Conservation (phyloP, 1,140 invertebrate species). For the Heliconius himera region DNA sequence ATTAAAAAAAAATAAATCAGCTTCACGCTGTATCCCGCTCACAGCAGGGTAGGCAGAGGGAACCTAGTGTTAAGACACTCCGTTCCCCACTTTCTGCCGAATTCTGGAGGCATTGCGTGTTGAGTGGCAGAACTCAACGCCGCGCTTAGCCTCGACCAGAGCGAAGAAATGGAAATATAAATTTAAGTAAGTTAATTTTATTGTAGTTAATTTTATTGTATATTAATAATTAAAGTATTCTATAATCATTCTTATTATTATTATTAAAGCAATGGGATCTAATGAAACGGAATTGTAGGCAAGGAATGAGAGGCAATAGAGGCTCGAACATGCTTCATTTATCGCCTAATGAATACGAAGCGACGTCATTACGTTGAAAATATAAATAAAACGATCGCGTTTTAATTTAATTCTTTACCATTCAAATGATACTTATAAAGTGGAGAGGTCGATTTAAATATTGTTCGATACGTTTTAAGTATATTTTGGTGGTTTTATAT, state of each 20-base stretch:
- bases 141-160: no score
- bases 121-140: no score
- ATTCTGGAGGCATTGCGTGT: no score
- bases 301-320: constrained; percentile 34
- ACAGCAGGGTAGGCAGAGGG: no score
- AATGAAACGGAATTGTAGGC: constrained; percentile 24
- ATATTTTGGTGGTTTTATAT: not conserved
- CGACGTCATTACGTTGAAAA: constrained; percentile 21
- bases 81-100: no score
- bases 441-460: not conserved
- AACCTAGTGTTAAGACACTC: no score
- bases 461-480: not conserved
- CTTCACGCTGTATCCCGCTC: no score
- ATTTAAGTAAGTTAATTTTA: no score
- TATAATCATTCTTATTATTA: constrained; percentile 16
- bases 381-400: constrained; percentile 15
- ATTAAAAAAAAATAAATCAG: no score
- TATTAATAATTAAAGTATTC: constrained; percentile 14
- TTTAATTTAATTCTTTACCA: constrained; percentile 9
- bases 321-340: constrained; percentile 30
- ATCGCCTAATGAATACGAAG: constrained; percentile 34
- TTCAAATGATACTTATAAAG: not conserved
- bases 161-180: no score
- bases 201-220: no score
- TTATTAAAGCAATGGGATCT: constrained; percentile 28